phyloP scores from a whole-genome alignment of 2,113 vertebrate genomes.

The Lampris megalopsis region DNA sequence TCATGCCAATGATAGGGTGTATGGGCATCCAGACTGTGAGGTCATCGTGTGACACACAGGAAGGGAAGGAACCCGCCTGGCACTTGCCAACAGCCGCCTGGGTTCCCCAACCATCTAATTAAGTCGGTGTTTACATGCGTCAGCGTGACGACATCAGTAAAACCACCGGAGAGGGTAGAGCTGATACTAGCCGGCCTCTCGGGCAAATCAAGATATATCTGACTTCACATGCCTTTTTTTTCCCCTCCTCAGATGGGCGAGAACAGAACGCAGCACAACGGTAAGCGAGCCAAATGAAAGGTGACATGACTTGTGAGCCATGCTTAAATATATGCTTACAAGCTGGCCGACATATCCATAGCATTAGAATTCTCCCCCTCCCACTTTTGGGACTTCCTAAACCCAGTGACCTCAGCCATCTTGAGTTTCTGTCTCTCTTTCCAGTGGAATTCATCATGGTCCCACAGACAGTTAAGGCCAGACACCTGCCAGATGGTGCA shows the following conservation, averaged over 20 bases:
- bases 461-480: conserved; percentile 70
- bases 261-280: neutral
- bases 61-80: conserved; percentile 62
- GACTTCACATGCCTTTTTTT: neutral
- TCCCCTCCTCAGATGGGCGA: neutral
- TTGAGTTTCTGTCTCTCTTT: conserved; percentile 63
- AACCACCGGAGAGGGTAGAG: conserved; percentile 54
- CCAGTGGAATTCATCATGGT: conserved; percentile 69
- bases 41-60: conserved; percentile 66
- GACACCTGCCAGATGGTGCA: conserved; percentile 74
- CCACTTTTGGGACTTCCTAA: conserved; percentile 72
- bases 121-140: conserved; percentile 57
- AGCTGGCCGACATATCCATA: conserved; percentile 33
- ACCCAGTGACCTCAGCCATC: conserved; percentile 66
- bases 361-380: conserved; percentile 27
- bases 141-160: conserved; percentile 58
- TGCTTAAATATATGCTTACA: conserved; percentile 30
- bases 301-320: neutral
- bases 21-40: conserved; percentile 62
- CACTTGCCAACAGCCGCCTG: conserved; percentile 50
- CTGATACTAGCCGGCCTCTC: conserved; percentile 40
- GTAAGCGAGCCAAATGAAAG: neutral
- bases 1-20: conserved; percentile 60
- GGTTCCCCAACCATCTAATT: conserved; percentile 68
- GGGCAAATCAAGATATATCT: neutral